A percentile compares a stretch with the other conserved stretches of the same genome.
Conservation (phyloP, 2,888 invertebrate genomes). For the Agrotis segetum region DNA sequence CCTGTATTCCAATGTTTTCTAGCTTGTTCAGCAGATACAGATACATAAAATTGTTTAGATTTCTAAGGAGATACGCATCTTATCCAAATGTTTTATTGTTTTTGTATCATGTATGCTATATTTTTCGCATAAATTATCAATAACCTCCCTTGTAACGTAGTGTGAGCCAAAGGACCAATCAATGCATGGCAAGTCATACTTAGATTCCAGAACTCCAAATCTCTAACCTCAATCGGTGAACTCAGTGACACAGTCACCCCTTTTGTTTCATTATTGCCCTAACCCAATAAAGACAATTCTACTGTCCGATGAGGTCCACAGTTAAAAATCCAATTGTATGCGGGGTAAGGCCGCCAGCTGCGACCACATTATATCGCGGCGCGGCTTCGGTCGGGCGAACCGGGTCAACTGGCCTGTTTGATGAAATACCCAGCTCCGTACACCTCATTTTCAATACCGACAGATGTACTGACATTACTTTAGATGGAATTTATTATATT, state of each 20-base stretch:
- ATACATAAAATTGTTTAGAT: conserved; percentile 47
- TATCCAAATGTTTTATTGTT: conserved; percentile 19
- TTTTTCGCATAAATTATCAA: background rate
- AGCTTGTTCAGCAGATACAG: conserved; percentile 42
- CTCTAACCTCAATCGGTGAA: background rate
- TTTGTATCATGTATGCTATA: background rate
- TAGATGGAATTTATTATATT: conserved; percentile 67
- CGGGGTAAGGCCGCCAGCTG: conserved; percentile 76
- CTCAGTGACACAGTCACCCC: conserved; percentile 42
- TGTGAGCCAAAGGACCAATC: background rate
- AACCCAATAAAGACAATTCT: conserved; percentile 71
- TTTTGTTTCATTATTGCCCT: conserved; percentile 39
- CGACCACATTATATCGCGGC: conserved; percentile 81
- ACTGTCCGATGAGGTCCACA: conserved; percentile 70
- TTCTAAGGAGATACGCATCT: conserved; percentile 26
- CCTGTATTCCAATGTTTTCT: conserved; percentile 42
- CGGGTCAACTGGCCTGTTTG: conserved; percentile 78
- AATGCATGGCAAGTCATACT: background rate
- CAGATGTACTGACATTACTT: conserved; percentile 67
- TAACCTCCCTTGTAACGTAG: background rate
- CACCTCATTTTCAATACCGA: conserved; percentile 76
- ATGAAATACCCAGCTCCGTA: conserved; percentile 76
- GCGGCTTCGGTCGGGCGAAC: conserved; percentile 73
- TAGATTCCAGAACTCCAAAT: background rate
- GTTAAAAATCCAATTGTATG: conserved; percentile 84